Percentiles rank a stretch among this genome's conserved stretches.
phyloP scores from a whole-genome alignment of 2,797 vertebrate genomes.

The Myotis daubentonii region DNA sequence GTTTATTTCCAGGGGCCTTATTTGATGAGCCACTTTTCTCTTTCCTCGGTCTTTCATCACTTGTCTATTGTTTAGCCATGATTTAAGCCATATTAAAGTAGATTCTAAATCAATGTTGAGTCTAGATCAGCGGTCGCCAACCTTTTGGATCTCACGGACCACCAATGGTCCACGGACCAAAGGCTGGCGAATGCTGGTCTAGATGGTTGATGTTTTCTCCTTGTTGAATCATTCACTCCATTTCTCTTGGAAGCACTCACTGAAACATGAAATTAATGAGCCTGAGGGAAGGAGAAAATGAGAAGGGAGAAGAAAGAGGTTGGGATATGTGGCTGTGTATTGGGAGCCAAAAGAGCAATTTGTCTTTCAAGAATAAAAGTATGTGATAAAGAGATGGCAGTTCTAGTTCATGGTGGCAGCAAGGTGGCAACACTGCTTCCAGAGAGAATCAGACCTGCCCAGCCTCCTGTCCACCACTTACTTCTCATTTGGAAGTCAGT shows the following conservation, averaged over 20 bases:
- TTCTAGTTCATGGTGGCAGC: not conserved
- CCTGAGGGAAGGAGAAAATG: not conserved
- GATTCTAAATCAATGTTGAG: constrained; percentile 26
- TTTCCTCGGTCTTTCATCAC: not conserved
- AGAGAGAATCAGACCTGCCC: not conserved
- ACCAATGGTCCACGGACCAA: too few species aligned
- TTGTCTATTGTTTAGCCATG: constrained; percentile 3
- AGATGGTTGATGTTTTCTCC: not conserved
- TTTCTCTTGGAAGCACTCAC: not conserved
- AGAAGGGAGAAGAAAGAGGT: not conserved
- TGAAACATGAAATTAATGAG: constrained; percentile 12
- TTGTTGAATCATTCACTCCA: not conserved
- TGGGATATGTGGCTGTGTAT: not conserved
- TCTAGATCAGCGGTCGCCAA: not conserved
- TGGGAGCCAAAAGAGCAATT: not conserved
- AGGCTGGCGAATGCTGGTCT: not conserved
- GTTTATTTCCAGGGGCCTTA: not conserved
- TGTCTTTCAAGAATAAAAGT: not conserved
- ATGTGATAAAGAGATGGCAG: not conserved
- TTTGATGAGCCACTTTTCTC: not conserved
- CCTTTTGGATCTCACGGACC: too few species aligned
- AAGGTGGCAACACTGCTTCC: not conserved
- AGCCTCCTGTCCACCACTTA: not conserved
- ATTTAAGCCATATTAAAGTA: not conserved
- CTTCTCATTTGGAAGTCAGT: constrained; percentile 10